These are phyloP conservation scores for Phanerotoma sp. DNA, from an alignment of 2,888 invertebrate genomes.

Conservation along the genomic window DNA sequence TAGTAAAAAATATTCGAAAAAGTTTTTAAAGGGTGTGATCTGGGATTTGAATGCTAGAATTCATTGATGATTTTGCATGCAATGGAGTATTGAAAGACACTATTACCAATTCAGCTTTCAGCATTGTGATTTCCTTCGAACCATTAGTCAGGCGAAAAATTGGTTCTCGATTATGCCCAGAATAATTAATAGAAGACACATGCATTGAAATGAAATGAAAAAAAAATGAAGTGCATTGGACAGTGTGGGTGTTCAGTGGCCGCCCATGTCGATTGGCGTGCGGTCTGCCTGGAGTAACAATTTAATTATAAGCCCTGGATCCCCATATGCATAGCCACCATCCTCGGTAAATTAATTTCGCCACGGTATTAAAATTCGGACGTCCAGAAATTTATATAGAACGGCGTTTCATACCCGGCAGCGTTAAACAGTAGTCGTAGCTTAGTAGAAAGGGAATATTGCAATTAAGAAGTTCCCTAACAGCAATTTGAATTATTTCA, in stretches of 20 bases:
- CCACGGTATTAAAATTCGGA: slow-evolving; percentile 55
- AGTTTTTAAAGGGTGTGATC: too few species aligned
- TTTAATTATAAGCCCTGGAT: slow-evolving; percentile 55
- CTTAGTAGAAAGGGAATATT: slow-evolving; percentile 29
- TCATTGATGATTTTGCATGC: too few species aligned
- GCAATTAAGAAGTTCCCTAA: slow-evolving; percentile 37
- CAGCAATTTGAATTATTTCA: slow-evolving; percentile 18
- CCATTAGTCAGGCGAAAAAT: too few species aligned
- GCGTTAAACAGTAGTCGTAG: slow-evolving; percentile 53
- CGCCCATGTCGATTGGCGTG: slow-evolving; percentile 55
- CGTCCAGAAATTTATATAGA: slow-evolving; percentile 32
- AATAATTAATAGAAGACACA: not conserved
- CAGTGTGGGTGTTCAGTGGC: slow-evolving; percentile 44
- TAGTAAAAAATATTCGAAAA: too few species aligned
- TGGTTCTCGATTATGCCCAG: too few species aligned
- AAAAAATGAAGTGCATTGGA: not conserved
- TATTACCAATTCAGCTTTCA: too few species aligned
- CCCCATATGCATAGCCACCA: slow-evolving; percentile 55
- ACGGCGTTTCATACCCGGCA: slow-evolving; percentile 42
- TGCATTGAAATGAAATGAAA: not conserved
- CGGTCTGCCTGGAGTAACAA: slow-evolving; percentile 56
- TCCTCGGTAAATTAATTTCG: slow-evolving; percentile 58
- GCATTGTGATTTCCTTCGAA: too few species aligned
- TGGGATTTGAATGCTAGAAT: too few species aligned
- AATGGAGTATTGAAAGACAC: too few species aligned